Percentiles rank a stretch among this genome's conserved stretches.
These are phyloP conservation scores for Ericerus pela DNA, from an alignment of 1,140 invertebrate genomes.

Conservation along the genomic window DNA sequence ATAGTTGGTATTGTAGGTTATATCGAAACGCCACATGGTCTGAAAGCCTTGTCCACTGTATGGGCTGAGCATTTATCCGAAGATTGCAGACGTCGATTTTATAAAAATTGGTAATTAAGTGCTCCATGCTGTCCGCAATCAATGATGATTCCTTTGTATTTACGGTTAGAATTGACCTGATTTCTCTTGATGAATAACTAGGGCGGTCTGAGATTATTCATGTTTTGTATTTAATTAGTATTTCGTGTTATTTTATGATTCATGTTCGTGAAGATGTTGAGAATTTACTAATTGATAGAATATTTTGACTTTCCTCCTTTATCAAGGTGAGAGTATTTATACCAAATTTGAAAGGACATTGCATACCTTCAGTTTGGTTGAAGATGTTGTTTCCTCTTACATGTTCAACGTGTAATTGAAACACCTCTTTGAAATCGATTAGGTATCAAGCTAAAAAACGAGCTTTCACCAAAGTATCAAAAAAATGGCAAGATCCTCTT, in stretches of 20 bases:
- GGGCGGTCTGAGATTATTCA: conserved; percentile 23
- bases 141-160: conserved; percentile 14
- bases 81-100: conserved; percentile 94
- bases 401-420: conserved; percentile 35
- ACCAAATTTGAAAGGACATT: conserved; percentile 33
- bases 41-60: conserved; percentile 84
- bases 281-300: too few relatives aligned
- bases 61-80: conserved; percentile 98
- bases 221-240: neutral
- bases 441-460: conserved; percentile 99
- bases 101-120: conserved; percentile 99
- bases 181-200: conserved; percentile 11
- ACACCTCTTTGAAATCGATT: conserved; percentile 27
- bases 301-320: conserved; percentile 43
- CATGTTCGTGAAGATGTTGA: neutral
- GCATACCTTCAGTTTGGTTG: conserved; percentile 22
- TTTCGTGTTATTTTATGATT: neutral
- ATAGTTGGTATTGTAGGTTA: conserved; percentile 96
- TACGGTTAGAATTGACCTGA: conserved; percentile 14
- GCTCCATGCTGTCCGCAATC: too few relatives aligned
- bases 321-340: conserved; percentile 20
- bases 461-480: conserved; percentile 96
- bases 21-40: conserved; percentile 94
- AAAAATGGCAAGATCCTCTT: conserved; percentile 95
- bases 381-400: conserved; percentile 44